Percentiles rank a stretch among this genome's conserved stretches.
These are phyloP conservation scores for Sebastes schlegelii DNA, from an alignment of 2,113 vertebrate genomes.

Conservation along the genomic window DNA sequence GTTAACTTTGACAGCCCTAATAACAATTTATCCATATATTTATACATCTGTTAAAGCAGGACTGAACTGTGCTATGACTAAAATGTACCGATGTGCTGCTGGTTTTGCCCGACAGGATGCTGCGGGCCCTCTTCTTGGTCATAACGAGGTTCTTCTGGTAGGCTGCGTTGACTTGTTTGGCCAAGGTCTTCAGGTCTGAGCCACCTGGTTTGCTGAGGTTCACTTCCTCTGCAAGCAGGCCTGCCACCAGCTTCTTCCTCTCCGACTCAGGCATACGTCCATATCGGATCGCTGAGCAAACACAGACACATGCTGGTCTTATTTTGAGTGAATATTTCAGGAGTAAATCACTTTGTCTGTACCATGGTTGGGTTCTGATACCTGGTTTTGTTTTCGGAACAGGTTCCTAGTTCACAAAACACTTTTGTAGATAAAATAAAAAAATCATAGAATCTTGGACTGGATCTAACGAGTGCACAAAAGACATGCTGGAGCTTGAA, in stretches of 20 bases:
- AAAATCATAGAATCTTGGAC: not conserved
- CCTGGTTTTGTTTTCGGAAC: not conserved
- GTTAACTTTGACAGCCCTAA: no score
- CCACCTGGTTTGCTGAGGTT: slow-evolving; percentile 87
- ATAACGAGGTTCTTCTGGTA: slow-evolving; percentile 97
- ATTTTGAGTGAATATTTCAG: slow-evolving; percentile 15
- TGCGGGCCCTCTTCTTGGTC: slow-evolving; percentile 98
- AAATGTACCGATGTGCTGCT: slow-evolving; percentile 89
- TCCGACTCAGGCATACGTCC: slow-evolving; percentile 98
- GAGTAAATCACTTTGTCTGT: not conserved
- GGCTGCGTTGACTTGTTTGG: slow-evolving; percentile 94
- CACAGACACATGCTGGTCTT: slow-evolving; percentile 15
- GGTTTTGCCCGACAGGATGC: slow-evolving; percentile 95
- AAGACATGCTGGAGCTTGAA: not conserved
- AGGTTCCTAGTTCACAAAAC: not conserved
- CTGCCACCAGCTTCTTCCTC: slow-evolving; percentile 95
- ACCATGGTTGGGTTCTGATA: not conserved
- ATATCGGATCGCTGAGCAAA: slow-evolving; percentile 91
- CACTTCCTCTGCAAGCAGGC: slow-evolving; percentile 87
- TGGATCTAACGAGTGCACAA: not conserved
- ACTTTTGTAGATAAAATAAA: not conserved
- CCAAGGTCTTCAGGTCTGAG: slow-evolving; percentile 93
- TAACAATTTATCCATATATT: not conserved
- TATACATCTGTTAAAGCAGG: not conserved
- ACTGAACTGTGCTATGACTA: not conserved